phyloP scores from a whole-genome alignment of 2,888 invertebrate genomes.

The Stomorhina lunata region DNA sequence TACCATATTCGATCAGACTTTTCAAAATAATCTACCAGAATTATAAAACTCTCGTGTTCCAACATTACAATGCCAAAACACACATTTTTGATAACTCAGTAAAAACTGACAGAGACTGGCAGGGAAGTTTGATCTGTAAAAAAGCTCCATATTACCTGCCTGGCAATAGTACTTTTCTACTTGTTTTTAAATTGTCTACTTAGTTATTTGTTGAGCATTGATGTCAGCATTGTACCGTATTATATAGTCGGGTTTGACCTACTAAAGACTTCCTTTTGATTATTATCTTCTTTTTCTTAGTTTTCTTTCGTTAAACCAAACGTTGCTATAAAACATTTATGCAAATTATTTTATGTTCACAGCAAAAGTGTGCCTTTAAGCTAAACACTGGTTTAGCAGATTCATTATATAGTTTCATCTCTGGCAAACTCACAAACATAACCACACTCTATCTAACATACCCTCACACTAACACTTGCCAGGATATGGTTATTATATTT shows the following conservation, averaged over 20 bases:
- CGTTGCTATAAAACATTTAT: constrained; percentile 59
- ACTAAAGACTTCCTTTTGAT: background rate
- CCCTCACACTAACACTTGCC: background rate
- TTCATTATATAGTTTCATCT: constrained; percentile 18
- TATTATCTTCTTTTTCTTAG: constrained; percentile 12
- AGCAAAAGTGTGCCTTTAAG: constrained; percentile 52
- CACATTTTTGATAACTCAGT: too few relatives aligned
- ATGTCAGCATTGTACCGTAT: background rate
- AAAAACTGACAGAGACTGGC: too few relatives aligned
- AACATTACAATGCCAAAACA: too few relatives aligned
- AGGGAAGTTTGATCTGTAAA: background rate
- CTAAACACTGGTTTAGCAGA: constrained; percentile 43
- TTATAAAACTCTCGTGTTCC: too few relatives aligned
- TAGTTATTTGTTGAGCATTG: background rate
- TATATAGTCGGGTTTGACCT: too few relatives aligned
- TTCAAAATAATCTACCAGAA: too few relatives aligned
- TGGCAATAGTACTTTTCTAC: background rate
- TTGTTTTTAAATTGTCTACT: background rate
- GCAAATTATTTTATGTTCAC: constrained; percentile 62
- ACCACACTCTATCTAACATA: background rate
- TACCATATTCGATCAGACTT: too few relatives aligned
- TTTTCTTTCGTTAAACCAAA: constrained; percentile 17
- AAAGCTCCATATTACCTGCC: background rate
- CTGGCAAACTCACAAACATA: background rate
- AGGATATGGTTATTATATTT: background rate